Conservation (phyloP, 1,140 invertebrate genomes). For the Dendroctonus ponderosae region DNA sequence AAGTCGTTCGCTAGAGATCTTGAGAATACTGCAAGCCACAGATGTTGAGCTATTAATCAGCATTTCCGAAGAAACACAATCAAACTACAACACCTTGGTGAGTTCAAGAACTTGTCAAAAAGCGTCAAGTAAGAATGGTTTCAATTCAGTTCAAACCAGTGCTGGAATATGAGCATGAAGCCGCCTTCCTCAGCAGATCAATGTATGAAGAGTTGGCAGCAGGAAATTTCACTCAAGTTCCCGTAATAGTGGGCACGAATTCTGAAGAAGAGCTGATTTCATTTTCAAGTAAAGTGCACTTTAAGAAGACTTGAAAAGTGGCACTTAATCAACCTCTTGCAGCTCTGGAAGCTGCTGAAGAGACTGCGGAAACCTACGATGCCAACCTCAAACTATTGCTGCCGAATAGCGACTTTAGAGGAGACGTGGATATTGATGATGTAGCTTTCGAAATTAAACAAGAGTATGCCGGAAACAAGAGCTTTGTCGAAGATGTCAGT, state of each 20-base stretch:
- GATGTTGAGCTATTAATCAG: slow-evolving; percentile 5
- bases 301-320: too few relatives aligned
- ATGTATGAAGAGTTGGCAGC: slow-evolving; percentile 23
- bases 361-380: neutral
- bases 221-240: slow-evolving; percentile 27
- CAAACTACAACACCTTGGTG: too few relatives aligned
- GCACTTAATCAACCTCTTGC: too few relatives aligned
- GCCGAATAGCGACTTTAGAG: slow-evolving; percentile 8
- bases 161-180: slow-evolving; percentile 17
- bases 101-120: too few relatives aligned
- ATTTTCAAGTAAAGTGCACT: neutral
- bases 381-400: slow-evolving; percentile 5
- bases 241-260: slow-evolving; percentile 28
- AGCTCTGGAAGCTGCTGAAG: slow-evolving; percentile 4
- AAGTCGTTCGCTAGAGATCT: slow-evolving; percentile 10
- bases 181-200: slow-evolving; percentile 15
- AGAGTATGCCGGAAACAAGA: slow-evolving; percentile 8
- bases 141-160: slow-evolving; percentile 21
- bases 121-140: neutral
- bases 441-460: slow-evolving; percentile 3
- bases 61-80: neutral
- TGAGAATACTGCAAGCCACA: slow-evolving; percentile 5
- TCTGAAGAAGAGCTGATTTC: slow-evolving; percentile 16
- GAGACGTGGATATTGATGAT: neutral
- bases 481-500: slow-evolving; percentile 12